Conservation (phyloP, 2,797 vertebrate species). For the Knipowitschia caucasica region DNA sequence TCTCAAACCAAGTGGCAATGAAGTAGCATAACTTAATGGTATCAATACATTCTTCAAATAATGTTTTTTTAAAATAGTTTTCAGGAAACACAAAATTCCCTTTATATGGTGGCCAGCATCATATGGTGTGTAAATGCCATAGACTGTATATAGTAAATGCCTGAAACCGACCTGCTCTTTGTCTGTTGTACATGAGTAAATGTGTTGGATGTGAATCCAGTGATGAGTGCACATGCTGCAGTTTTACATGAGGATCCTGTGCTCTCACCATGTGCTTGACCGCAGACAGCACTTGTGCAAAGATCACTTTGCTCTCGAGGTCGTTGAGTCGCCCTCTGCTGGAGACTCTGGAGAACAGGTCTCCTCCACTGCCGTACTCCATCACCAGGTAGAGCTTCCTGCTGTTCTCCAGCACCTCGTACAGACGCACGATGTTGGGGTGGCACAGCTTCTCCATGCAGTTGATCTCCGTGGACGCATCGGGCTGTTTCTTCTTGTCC, state of each 20-base stretch:
- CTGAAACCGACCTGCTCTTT: too few relatives aligned
- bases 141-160: too few relatives aligned
- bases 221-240: not conserved
- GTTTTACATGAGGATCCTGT: not conserved
- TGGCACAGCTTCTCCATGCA: constrained; percentile 79
- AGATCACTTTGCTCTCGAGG: constrained; percentile 72
- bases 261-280: constrained; percentile 76
- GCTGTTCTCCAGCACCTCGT: constrained; percentile 77
- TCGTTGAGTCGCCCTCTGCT: constrained; percentile 72
- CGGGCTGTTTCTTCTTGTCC: constrained; percentile 54
- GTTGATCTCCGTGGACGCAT: constrained; percentile 68
- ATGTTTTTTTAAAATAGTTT: too few relatives aligned
- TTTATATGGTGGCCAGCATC: too few relatives aligned
- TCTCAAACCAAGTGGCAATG: too few relatives aligned
- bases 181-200: too few relatives aligned
- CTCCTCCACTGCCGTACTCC: constrained; percentile 80
- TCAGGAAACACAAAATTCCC: too few relatives aligned
- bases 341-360: constrained; percentile 75
- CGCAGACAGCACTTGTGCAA: constrained; percentile 76
- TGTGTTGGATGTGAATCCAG: not conserved
- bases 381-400: constrained; percentile 73
- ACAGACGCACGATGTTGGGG: constrained; percentile 78
- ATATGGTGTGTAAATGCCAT: too few relatives aligned
- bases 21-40: too few relatives aligned
- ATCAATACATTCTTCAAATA: too few relatives aligned